phyloP scores from a whole-genome alignment of 2,888 invertebrate genomes.

The Heliconius ethilla region DNA sequence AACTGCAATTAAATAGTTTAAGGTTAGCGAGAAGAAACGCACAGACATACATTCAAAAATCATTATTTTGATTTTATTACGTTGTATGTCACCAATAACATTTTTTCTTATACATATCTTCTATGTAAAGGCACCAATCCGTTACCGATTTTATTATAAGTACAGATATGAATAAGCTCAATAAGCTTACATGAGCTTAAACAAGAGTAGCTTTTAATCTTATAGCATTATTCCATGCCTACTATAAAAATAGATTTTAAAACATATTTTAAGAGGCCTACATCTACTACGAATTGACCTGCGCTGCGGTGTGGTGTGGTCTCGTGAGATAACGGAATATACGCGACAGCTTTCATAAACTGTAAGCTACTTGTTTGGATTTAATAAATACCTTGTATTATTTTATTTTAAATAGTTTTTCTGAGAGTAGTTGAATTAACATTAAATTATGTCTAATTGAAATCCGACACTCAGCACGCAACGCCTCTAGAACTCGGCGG shows the following conservation, averaged over 20 bases:
- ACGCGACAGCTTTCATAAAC: conserved; percentile 15
- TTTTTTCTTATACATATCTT: too few species aligned
- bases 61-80: too few species aligned
- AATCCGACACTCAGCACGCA: too few species aligned
- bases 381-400: background rate
- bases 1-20: too few species aligned
- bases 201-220: background rate
- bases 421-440: too few species aligned
- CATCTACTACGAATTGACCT: conserved; percentile 8
- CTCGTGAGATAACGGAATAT: conserved; percentile 30
- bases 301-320: conserved; percentile 17
- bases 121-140: too few species aligned
- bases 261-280: conserved; percentile 5
- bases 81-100: too few species aligned
- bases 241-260: background rate
- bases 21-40: too few species aligned
- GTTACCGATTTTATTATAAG: too few species aligned
- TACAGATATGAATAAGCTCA: too few species aligned
- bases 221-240: background rate
- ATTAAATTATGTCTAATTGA: too few species aligned
- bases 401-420: background rate
- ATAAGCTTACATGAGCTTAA: background rate
- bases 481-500: too few species aligned
- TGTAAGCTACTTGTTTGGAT: conserved; percentile 10
- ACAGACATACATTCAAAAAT: background rate